Evolutionary conservation across 2,113 vertebrate genomes (phyloP), one percentile per base, ranked within the genome.

Genomic region (Isichthys henryi): DNA sequence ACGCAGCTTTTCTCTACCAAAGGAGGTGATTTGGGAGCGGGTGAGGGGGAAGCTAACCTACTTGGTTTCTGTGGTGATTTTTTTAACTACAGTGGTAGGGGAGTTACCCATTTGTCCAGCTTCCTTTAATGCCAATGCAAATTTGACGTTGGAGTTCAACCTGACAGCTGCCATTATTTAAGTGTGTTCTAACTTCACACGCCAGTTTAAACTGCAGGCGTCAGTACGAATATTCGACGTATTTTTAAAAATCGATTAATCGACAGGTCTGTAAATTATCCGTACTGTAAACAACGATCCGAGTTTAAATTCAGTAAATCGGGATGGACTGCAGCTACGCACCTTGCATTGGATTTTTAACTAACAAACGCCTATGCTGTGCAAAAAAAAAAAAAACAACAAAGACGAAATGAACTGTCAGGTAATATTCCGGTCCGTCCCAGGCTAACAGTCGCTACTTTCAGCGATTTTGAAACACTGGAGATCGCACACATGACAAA

Each of bases 401-500:
- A 49, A 88, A 88, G 39, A 48, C 45, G 0, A 86, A 52, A 53
- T 50, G 15, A 35, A 49, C 49, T 31, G 45, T 52, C 49, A 49
- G n/a, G 52, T 88, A 27, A 70, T 43, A 45, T 80, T 82, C 48
- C 21, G 46, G 48, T 52, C n/a, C 39, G 15, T 88, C 58, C 43
- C 45, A 70, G n/a, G 45, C 45, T 27, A 74, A n/a, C 88, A 88
- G 66, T 50, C 88, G 43, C 45, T 88, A 88, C 88, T 88, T 88
- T 88, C 62, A 31, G 49, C 48, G 48, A 88, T 53, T 93, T 94
- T 92, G 93, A 93, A 95, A 95, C 94, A 93, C 94, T 96, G 94
- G 93, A 94, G 94, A 94, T 95, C 94, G 95, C 94, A 95, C 96
- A 95, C 95, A 96, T 95, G 95, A 96, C 96, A 96, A 96, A 96